Base-by-base conservation (phyloP, 2,888 invertebrate species). In the Leistus spinibarbis region DNA sequence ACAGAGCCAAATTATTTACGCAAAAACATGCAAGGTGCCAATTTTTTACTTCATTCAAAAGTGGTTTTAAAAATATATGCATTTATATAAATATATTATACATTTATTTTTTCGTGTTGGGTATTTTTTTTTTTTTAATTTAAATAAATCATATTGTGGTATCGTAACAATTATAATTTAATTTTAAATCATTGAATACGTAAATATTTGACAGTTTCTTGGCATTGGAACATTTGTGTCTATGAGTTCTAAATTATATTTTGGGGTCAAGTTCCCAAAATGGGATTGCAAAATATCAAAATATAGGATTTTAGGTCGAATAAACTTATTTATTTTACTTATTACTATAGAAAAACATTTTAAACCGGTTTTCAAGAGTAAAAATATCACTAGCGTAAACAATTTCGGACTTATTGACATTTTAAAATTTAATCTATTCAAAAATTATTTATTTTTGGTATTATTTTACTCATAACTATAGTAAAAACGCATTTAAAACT, bases 171-270 rank as follows among this genome's bases (percentile, higher is more conserved):
- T n/a, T n/a, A n/a, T n/a, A n/a, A n/a, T n/a, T n/a, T n/a, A n/a
- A n/a, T n/a, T n/a, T n/a, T n/a, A n/a, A n/a, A n/a, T n/a, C n/a
- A n/a, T n/a, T n/a, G n/a, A n/a, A n/a, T n/a, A n/a, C n/a, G n/a
- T n/a, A n/a, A n/a, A n/a, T n/a, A n/a, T 68, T 77, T 75, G 70
- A 75, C 75, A 75, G 66, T 65, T 27, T 66, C 65, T 54, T 71
- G 62, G 65, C 76, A 69, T 64, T 64, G 65, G 54, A 60, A 74
- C 62, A 40, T 40, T 40, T 1, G 40, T 40, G 40, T 40, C 40
- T 40, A 40, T 7, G 5, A 40, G 40, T 57, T 4, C 20, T 20
- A 57, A 19, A 19, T 57, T 20, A 57, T 57, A 19, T 20, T 57
- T 57, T 57, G 10, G 9, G 57, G 10, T 57, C 57, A 57, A 20